Percentiles rank a stretch among this genome's conserved stretches.
Evolutionary conservation across 2,797 vertebrate genomes (phyloP).

Genomic region (Hapalemur alaotrensis): DNA sequence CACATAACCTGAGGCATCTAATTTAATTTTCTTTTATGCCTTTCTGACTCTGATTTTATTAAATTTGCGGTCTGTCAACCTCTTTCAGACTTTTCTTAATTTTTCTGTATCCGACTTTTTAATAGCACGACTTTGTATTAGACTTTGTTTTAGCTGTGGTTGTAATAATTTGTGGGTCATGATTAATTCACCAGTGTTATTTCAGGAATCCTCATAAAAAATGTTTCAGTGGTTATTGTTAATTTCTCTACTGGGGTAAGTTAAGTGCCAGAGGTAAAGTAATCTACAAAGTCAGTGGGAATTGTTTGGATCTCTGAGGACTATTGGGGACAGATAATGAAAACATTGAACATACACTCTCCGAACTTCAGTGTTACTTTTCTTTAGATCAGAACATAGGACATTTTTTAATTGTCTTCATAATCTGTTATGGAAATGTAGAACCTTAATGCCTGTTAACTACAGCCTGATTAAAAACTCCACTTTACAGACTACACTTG

Average conservation of each 20-base stretch:
- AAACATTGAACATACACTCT: background rate
- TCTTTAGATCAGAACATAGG: background rate
- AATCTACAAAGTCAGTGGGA: background rate
- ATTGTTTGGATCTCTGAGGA: background rate
- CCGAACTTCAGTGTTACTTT: background rate
- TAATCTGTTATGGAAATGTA: background rate
- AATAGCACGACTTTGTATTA: constrained; percentile 33
- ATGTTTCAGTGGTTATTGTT: constrained; percentile 25
- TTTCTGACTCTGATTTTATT: constrained; percentile 64
- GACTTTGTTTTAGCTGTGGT: constrained; percentile 20
- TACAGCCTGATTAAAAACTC: background rate
- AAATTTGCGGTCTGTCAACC: constrained; percentile 51
- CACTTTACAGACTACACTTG: background rate
- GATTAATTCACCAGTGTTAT: constrained; percentile 44
- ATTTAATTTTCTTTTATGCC: constrained; percentile 69
- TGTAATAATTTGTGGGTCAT: constrained; percentile 51
- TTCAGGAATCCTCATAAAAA: constrained; percentile 47
- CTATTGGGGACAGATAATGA: background rate
- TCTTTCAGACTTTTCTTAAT: constrained; percentile 58
- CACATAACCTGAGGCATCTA: constrained; percentile 54
- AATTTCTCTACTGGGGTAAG: constrained; percentile 52
- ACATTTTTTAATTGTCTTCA: background rate
- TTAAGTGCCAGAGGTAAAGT: constrained; percentile 34
- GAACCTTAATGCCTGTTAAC: background rate
- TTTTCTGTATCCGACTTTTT: constrained; percentile 59